Evolutionary conservation across 2,113 vertebrate species (phyloP), one percentile per base, ranked within the genome.

Genomic region (Pelecanoides urinatrix): DNA sequence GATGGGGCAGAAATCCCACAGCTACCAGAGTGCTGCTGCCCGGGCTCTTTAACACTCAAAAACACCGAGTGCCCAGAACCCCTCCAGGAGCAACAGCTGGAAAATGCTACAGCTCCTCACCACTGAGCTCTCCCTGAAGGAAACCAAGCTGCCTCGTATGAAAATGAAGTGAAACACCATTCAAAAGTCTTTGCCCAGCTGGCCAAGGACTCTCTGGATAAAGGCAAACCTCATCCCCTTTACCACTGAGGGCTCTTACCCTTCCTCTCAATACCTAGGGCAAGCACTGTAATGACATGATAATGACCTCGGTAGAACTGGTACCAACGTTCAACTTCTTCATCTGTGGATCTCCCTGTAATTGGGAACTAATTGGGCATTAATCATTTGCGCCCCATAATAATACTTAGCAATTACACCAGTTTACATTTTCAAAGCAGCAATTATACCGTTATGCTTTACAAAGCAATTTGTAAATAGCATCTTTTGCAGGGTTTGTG

Each of bases 271-370:
- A 1, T 21, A 21, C 14, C 42, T 29, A 29, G 11, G 47, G 47
- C 22, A 1, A 86, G 13, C 8, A 3, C 45, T n/a, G 55, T 32
- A 74, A 40, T 8, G 61, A 45, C 63, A 19, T 2, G 5, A 74
- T 14, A 26, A 2, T 13, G 11, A 45, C 15, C 36, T 53, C 13
- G 0, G 1, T 22, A 58, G 26, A 66, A 56, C 0, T 20, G 30
- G 11, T 22, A 86, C 42, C 30, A 59, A 9, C 0, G 0, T 62
- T 52, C 67, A 75, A 1, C 30, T 66, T 86, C 34, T 22, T 45
- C 16, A 77, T 20, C 40, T 56, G 20, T 53, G 47, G 26, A 55
- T 81, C 44, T 38, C 13, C 23, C 58, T 61, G 11, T 42, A 94
- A 82, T 0, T 63, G 38, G 17, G 26, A 85, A 74, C 47, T 67